These are phyloP conservation scores for Dendroctonus ponderosae DNA, from an alignment of 1,140 invertebrate species.

Conservation along the genomic window DNA sequence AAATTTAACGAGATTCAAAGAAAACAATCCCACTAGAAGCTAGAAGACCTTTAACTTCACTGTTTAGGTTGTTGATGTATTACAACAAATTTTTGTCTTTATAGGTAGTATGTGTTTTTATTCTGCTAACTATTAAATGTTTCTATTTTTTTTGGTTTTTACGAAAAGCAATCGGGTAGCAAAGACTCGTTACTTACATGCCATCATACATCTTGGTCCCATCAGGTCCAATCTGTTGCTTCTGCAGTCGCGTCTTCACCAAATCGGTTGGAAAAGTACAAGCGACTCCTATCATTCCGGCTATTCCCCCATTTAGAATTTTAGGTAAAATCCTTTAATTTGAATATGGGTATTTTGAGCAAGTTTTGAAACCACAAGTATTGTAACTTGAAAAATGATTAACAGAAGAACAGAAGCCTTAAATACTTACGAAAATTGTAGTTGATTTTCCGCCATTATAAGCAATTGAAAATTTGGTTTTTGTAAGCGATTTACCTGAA, in stretches of 20 bases:
- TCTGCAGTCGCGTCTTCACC: constrained; percentile 94
- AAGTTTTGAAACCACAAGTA: neutral
- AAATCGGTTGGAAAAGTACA: constrained; percentile 98
- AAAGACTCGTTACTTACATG: constrained; percentile 71
- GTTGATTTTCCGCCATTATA: constrained; percentile 3
- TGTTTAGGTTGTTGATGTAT: too few species aligned
- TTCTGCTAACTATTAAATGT: too few species aligned
- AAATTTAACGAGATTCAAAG: too few species aligned
- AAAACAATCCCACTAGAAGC: too few species aligned
- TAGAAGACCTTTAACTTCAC: too few species aligned
- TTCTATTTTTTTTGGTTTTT: too few species aligned
- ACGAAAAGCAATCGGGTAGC: neutral
- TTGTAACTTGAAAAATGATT: neutral
- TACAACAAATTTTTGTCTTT: too few species aligned
- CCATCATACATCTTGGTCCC: constrained; percentile 89
- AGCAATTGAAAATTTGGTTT: neutral
- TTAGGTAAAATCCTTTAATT: constrained; percentile 82
- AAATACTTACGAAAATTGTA: neutral
- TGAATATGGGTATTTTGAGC: neutral
- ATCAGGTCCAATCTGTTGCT: constrained; percentile 85
- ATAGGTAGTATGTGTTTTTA: too few species aligned
- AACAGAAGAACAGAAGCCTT: neutral
- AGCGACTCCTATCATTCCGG: constrained; percentile 97
- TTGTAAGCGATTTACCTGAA: too few species aligned
- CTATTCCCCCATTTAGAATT: constrained; percentile 97